A percentile compares a stretch with the other conserved stretches of the same genome.
These are phyloP conservation scores for Kryptolebias marmoratus DNA, from an alignment of 2,113 vertebrate species.

Conservation along the genomic window DNA sequence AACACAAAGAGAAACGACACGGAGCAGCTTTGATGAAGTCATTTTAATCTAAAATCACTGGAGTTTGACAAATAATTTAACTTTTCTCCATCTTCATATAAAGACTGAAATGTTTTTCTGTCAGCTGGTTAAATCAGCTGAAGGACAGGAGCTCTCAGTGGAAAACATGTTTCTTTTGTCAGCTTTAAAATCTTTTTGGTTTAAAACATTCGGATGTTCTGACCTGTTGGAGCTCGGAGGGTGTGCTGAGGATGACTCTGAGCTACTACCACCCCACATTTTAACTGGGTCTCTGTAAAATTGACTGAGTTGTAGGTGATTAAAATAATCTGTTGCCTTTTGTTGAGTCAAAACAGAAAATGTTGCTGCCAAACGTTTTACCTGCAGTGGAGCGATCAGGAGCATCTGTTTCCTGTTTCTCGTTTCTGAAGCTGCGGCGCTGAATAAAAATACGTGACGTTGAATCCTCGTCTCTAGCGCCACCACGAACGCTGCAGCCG, in stretches of 20 bases:
- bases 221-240: too few relatives aligned
- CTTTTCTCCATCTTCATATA: too few relatives aligned
- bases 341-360: too few relatives aligned
- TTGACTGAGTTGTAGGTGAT: too few relatives aligned
- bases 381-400: slow-evolving; percentile 13
- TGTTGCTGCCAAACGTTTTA: too few relatives aligned
- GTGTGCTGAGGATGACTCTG: too few relatives aligned
- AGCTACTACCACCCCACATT: too few relatives aligned
- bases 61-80: neutral
- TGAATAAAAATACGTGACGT: slow-evolving; percentile 4
- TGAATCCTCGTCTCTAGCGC: neutral
- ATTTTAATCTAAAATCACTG: neutral
- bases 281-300: too few relatives aligned
- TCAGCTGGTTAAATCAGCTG: neutral
- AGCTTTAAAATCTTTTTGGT: too few relatives aligned
- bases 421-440: slow-evolving; percentile 3
- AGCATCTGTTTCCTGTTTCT: slow-evolving; percentile 23
- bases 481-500: neutral
- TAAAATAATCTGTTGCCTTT: too few relatives aligned
- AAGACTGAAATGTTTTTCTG: neutral
- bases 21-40: neutral
- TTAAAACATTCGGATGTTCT: too few relatives aligned
- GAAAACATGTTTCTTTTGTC: too few relatives aligned
- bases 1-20: neutral
- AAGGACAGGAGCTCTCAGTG: neutral